phyloP scores from a whole-genome alignment of 2,888 invertebrate species.

The Mechanitis messenoides region DNA sequence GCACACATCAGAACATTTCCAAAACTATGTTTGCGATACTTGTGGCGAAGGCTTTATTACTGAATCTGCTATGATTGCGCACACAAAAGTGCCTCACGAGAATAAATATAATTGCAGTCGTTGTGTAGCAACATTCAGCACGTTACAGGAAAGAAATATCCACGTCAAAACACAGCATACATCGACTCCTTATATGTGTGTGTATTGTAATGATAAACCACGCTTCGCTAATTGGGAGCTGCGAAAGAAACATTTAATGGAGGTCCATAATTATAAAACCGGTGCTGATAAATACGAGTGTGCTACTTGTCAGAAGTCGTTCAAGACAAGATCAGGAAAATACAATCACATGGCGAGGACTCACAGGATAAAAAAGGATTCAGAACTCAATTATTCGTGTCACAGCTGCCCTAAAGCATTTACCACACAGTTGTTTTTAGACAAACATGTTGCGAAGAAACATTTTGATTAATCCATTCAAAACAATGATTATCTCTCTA shows the following conservation, averaged over 20 bases:
- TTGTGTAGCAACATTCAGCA: conserved; percentile 63
- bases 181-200: conserved; percentile 61
- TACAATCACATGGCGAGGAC: conserved; percentile 68
- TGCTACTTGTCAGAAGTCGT: conserved; percentile 60
- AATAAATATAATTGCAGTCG: conserved; percentile 66
- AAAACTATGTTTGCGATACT: conserved; percentile 69
- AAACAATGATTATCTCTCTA: neutral
- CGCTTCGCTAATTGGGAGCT: conserved; percentile 67
- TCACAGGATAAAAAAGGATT: conserved; percentile 63
- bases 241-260: conserved; percentile 62
- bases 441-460: conserved; percentile 73
- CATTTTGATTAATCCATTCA: conserved; percentile 54
- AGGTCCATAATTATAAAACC: conserved; percentile 63
- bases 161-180: conserved; percentile 69
- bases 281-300: conserved; percentile 67
- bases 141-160: conserved; percentile 57
- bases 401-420: conserved; percentile 72
- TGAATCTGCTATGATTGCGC: conserved; percentile 65
- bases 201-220: conserved; percentile 65
- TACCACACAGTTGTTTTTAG: conserved; percentile 72
- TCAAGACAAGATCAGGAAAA: conserved; percentile 66
- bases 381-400: conserved; percentile 67
- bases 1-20: conserved; percentile 65
- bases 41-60: conserved; percentile 71
- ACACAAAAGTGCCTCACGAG: conserved; percentile 66